Evolutionary conservation across 2,797 vertebrate genomes (phyloP), one percentile per base, ranked within the genome.

Genomic region (Scolopax rusticola): DNA sequence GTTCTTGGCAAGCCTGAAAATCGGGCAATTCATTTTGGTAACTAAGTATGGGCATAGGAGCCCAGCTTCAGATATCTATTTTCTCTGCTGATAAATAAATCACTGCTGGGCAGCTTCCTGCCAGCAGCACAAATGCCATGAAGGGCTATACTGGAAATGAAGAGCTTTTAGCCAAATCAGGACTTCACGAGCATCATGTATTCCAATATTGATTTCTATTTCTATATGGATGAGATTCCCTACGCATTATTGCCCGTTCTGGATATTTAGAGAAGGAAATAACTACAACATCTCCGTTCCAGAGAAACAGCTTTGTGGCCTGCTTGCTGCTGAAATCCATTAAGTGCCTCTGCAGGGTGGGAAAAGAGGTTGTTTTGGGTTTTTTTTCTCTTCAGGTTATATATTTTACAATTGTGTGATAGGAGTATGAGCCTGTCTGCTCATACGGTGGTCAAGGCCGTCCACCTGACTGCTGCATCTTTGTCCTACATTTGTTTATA

Each of bases 1-100:
- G 28, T 59, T 91, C 90, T 87, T 61, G 59, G 83, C 48, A 83
- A 77, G 81, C 83, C 53, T 94, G 88, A 95, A 96, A 95, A 90
- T 94, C 81, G 85, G 67, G 38, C 84, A 88, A 90, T 96, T 91
- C 90, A 74, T 87, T 96, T 83, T 94, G 65, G 86, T 92, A 57
- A 74, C 80, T 65, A 86, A 84, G 36, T 90, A 87, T 27, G 86
- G 63, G 47, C 51, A 47, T 5, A 54, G 45, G 24, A 85, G 17
- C 38, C 60, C 65, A 92, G 71, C 50, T 61, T 79, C 86, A 92
- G 45, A 57, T 57, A 77, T 15, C 53, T 60, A 14, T 77, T 95
- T 87, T 79, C 60, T 68, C 84, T 61, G 48, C 70, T 56, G 81
- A 89, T 74, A 93, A 70, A 89, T 74, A 93, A 70, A 89, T 95